phyloP scores from a whole-genome alignment of 2,113 vertebrate genomes.

The Crotalus tigris region DNA sequence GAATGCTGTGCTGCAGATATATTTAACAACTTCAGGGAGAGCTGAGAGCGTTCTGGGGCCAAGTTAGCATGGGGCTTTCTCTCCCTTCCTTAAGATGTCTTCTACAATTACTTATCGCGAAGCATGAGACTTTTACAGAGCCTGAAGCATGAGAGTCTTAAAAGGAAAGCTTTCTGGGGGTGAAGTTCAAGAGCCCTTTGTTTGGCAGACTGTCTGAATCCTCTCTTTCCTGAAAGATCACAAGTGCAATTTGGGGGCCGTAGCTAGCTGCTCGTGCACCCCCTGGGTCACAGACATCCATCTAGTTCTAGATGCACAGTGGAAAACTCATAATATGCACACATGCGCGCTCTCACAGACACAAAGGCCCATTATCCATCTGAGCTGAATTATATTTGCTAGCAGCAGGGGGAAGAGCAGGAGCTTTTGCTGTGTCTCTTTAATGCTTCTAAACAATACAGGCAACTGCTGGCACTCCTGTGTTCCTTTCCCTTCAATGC shows the following conservation, averaged over 20 bases:
- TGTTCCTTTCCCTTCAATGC: constrained; percentile 39
- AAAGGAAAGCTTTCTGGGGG: not conserved
- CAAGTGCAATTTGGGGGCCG: not conserved
- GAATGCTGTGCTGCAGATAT: not conserved
- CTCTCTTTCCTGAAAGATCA: not conserved
- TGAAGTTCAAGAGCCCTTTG: not conserved
- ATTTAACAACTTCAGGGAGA: not conserved
- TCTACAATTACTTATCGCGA: not conserved
- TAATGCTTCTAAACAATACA: constrained; percentile 36
- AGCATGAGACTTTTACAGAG: not conserved
- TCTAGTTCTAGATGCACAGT: not conserved
- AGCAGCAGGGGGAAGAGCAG: constrained; percentile 1
- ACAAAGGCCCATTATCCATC: not conserved
- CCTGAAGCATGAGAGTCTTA: not conserved
- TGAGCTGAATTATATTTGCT: not conserved
- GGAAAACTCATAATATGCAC: not conserved
- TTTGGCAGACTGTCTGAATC: not conserved
- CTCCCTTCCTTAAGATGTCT: not conserved
- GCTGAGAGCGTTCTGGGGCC: not conserved
- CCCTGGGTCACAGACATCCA: not conserved
- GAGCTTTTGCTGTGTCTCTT: not conserved
- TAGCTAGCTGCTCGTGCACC: fast-evolving
- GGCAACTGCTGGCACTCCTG: constrained; percentile 33
- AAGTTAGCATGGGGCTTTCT: not conserved
- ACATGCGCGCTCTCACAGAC: fast-evolving